phyloP scores from a whole-genome alignment of 2,888 invertebrate genomes.

The Liopterus haemorrhoidalis region DNA sequence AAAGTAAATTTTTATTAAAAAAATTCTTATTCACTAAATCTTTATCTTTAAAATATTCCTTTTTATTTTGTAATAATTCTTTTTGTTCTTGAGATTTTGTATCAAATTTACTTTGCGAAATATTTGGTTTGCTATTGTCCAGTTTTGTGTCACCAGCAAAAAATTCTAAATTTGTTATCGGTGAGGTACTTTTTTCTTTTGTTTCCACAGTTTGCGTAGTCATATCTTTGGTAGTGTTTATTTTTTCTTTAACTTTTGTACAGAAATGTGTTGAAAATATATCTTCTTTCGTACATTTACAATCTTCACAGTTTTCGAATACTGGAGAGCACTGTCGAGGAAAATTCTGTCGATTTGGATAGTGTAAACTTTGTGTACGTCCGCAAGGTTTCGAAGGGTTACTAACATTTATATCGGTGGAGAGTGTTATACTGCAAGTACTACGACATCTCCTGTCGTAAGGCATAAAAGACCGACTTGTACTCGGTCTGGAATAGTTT shows the following conservation, averaged over 20 bases:
- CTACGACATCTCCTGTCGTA: constrained; percentile 55
- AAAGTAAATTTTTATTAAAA: too few relatives aligned
- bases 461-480: constrained; percentile 39
- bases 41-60: too few relatives aligned
- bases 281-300: constrained; percentile 37
- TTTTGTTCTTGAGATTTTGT: constrained; percentile 27
- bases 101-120: constrained; percentile 16
- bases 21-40: too few relatives aligned
- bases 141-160: too few relatives aligned
- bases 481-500: constrained; percentile 39
- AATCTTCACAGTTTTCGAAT: constrained; percentile 46
- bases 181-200: constrained; percentile 45
- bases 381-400: constrained; percentile 31
- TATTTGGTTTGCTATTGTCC: constrained; percentile 9
- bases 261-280: constrained; percentile 44
- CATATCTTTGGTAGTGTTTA: constrained; percentile 43
- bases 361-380: constrained; percentile 45
- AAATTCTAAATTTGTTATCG: constrained; percentile 37
- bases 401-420: constrained; percentile 45
- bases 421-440: constrained; percentile 63
- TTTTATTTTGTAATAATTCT: constrained; percentile 29
- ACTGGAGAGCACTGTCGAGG: constrained; percentile 41
- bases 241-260: constrained; percentile 38
- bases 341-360: constrained; percentile 36
- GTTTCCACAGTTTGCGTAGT: constrained; percentile 51